Conservation (phyloP, 2,113 vertebrate genomes). For the Sphyrna mokarran region DNA sequence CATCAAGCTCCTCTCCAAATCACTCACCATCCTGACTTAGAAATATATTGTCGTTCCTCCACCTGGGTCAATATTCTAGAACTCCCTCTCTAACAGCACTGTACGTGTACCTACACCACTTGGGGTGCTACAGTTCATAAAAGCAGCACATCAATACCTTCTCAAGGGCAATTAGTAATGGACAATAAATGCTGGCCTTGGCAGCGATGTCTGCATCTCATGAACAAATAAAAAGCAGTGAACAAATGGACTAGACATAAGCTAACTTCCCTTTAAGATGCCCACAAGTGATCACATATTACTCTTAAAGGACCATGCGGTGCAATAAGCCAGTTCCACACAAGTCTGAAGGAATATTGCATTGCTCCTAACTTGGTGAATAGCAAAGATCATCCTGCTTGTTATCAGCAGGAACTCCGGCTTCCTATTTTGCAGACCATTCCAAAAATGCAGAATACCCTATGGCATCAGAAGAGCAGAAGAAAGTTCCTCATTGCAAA, state of each 20-base stretch:
- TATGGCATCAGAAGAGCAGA: neutral
- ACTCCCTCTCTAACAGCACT: no score
- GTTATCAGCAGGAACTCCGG: neutral
- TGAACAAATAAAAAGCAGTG: neutral
- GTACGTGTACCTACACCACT: no score
- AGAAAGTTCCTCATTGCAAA: neutral
- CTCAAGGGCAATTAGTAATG: no score
- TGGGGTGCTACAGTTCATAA: no score
- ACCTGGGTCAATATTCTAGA: no score
- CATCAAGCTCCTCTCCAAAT: no score
- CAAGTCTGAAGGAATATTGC: neutral
- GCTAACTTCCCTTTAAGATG: neutral
- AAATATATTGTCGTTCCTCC: no score
- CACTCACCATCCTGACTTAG: no score
- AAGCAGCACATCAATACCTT: no score
- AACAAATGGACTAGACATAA: neutral
- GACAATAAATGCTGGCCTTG: no score
- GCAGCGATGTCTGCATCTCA: no score
- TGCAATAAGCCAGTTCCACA: neutral
- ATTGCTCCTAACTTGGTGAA: neutral
- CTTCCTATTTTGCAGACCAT: neutral
- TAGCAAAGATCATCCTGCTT: neutral
- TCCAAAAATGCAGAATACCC: neutral
- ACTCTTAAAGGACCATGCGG: neutral
- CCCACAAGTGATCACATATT: neutral